A percentile compares a stretch with the other conserved stretches of the same genome.
Evolutionary conservation across 2,888 invertebrate genomes (phyloP).

Genomic region (Blera fallax): DNA sequence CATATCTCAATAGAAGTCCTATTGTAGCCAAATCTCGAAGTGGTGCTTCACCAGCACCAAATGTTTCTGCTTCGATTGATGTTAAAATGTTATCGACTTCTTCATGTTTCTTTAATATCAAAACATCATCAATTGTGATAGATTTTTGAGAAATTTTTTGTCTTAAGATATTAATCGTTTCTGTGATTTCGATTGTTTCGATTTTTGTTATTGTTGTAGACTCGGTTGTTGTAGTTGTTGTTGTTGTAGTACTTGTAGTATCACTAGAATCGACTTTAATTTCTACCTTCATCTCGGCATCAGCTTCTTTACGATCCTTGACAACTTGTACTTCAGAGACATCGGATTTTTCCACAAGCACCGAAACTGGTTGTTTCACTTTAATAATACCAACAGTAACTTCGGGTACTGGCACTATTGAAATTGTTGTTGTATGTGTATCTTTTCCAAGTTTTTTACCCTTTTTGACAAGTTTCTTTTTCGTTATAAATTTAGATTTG

Average conservation of each 20-base stretch:
- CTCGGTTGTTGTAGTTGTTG: constrained; percentile 74
- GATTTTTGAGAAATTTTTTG: constrained; percentile 80
- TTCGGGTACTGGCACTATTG: constrained; percentile 76
- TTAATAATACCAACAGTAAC: constrained; percentile 78
- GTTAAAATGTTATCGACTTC: constrained; percentile 90
- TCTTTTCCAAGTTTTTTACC: constrained; percentile 68
- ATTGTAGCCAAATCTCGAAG: constrained; percentile 92
- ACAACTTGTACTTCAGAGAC: constrained; percentile 83
- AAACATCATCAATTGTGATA: constrained; percentile 83
- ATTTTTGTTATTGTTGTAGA: constrained; percentile 69
- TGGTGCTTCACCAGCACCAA: constrained; percentile 90
- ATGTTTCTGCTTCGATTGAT: constrained; percentile 88
- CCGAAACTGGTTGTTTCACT: constrained; percentile 77
- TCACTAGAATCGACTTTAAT: constrained; percentile 28
- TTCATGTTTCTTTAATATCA: constrained; percentile 85
- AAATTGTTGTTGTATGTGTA: constrained; percentile 77
- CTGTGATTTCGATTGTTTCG: constrained; percentile 80
- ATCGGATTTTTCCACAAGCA: constrained; percentile 81
- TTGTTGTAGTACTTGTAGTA: constrained; percentile 74
- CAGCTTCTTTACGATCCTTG: constrained; percentile 80
- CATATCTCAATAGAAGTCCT: constrained; percentile 89
- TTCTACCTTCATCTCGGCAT: constrained; percentile 75
- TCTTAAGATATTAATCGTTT: constrained; percentile 83
- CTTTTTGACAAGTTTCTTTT: constrained; percentile 80
- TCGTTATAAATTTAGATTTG: constrained; percentile 82